These are phyloP conservation scores for Himalopsyche tibetana DNA, from an alignment of 2,888 invertebrate genomes.

Conservation along the genomic window DNA sequence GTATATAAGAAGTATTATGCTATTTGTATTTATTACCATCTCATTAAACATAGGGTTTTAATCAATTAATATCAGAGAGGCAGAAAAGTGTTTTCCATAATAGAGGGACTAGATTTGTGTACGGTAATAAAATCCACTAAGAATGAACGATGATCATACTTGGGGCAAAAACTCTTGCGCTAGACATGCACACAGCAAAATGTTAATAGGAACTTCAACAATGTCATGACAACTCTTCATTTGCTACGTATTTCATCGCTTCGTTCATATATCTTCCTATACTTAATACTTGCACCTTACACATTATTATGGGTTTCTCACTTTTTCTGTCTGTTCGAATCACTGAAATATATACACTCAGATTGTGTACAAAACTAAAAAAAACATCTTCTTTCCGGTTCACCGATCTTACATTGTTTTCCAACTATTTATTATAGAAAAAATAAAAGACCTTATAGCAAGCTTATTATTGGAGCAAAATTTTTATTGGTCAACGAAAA, in stretches of 20 bases:
- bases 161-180: constrained; percentile 9
- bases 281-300: neutral
- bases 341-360: neutral
- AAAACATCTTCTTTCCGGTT: neutral
- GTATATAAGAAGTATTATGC: too few species aligned
- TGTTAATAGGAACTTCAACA: constrained; percentile 12
- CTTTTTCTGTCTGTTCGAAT: neutral
- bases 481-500: constrained; percentile 1
- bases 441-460: too few species aligned
- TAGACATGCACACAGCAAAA: neutral
- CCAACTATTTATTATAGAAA: neutral
- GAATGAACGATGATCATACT: neutral
- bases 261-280: neutral
- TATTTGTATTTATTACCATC: too few species aligned
- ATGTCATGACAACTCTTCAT: constrained; percentile 11
- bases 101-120: neutral
- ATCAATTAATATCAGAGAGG: too few species aligned
- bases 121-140: too few species aligned
- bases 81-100: neutral
- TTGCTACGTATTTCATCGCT: neutral
- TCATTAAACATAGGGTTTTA: too few species aligned
- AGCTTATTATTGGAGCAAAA: constrained; percentile 5
- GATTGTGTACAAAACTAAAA: constrained; percentile 18
- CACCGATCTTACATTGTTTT: neutral
- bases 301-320: constrained; percentile 11